Percentiles rank a stretch among this genome's conserved stretches.
Conservation (phyloP, 2,888 invertebrate genomes). For the Caenorhabditis plicata region DNA sequence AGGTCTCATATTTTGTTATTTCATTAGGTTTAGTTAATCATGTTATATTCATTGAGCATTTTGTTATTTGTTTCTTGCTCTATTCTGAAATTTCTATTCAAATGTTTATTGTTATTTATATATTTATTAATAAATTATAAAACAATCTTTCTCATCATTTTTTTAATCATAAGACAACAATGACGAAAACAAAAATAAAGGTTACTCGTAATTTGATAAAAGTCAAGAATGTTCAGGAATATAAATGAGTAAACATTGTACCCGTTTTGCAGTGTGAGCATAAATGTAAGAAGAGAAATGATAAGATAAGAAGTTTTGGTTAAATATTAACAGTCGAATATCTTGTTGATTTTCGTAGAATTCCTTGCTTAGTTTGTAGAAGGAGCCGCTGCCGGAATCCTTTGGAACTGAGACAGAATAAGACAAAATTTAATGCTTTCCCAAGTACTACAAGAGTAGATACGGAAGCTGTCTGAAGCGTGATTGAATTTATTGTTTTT, state of each 20-base stretch:
- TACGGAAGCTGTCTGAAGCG: neutral
- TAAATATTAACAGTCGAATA: constrained; percentile 45
- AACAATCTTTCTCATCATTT: too few relatives aligned
- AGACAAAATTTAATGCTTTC: constrained; percentile 60
- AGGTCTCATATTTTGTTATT: too few relatives aligned
- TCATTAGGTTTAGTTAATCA: too few relatives aligned
- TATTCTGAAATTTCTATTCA: constrained; percentile 5
- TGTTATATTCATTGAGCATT: neutral
- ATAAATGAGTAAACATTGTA: too few relatives aligned
- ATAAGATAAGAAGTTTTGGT: too few relatives aligned
- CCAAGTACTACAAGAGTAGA: constrained; percentile 56
- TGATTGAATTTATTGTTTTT: neutral
- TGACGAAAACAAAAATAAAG: too few relatives aligned
- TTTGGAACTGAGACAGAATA: constrained; percentile 58
- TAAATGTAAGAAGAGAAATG: too few relatives aligned
- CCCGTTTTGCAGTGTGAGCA: too few relatives aligned
- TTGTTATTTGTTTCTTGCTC: constrained; percentile 5
- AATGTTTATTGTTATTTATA: constrained; percentile 1
- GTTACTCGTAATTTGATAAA: too few relatives aligned
- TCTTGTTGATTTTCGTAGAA: constrained; percentile 44
- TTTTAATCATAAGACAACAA: too few relatives aligned
- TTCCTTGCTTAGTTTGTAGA: constrained; percentile 48
- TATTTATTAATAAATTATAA: too few relatives aligned
- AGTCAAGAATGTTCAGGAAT: too few relatives aligned
- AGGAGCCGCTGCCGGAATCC: constrained; percentile 56